A percentile compares a stretch with the other conserved stretches of the same genome.
phyloP scores from a whole-genome alignment of 2,888 invertebrate genomes.

The Muscina levida region DNA sequence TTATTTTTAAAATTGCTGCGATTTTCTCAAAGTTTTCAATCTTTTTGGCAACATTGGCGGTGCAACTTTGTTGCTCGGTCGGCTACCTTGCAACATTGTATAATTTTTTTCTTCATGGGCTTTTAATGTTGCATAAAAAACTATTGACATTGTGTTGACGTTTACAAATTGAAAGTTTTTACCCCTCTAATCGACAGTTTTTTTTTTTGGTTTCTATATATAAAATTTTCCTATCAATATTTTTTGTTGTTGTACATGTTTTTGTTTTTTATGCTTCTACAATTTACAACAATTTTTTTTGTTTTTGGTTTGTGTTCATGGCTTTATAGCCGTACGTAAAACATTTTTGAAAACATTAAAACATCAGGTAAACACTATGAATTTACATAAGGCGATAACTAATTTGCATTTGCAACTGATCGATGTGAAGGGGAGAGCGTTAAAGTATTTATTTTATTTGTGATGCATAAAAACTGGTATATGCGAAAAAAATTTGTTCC shows the following conservation, averaged over 20 bases:
- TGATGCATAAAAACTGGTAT: not conserved
- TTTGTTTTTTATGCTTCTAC: constrained; percentile 16
- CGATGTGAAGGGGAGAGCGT: not conserved
- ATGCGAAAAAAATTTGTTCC: no score
- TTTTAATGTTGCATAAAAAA: not conserved
- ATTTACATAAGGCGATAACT: constrained; percentile 32
- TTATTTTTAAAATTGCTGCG: no score
- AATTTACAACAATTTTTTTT: constrained; percentile 45
- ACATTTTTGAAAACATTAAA: constrained; percentile 40
- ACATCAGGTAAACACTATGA: constrained; percentile 40
- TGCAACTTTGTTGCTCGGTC: no score
- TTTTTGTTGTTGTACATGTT: constrained; percentile 19
- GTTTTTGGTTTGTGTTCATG: constrained; percentile 28
- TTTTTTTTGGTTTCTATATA: no score
- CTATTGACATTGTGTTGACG: constrained; percentile 66
- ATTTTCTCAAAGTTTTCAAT: no score
- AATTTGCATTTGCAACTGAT: constrained; percentile 21
- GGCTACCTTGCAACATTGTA: no score
- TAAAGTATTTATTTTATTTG: constrained; percentile 2
- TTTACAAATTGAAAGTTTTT: constrained; percentile 67
- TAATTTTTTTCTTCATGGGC: not conserved
- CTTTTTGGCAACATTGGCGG: no score
- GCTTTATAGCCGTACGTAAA: constrained; percentile 33
- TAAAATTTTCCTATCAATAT: not conserved
- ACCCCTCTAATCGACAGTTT: not conserved